phyloP scores from a whole-genome alignment of 2,888 invertebrate species.

The Aquatica leii region DNA sequence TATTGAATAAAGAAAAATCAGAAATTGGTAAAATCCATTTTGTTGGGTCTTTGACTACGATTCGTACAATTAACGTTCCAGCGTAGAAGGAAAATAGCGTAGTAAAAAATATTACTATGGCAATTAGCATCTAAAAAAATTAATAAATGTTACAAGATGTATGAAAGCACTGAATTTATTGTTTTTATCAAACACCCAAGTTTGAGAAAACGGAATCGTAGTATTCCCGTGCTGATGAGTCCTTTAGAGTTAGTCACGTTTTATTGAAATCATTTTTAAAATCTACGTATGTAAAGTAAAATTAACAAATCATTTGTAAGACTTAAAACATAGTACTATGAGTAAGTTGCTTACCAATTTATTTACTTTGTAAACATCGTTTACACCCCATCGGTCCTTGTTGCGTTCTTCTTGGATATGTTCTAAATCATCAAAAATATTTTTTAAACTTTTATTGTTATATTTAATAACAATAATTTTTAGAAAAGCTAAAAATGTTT shows the following conservation, averaged over 20 bases:
- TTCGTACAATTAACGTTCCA: neutral
- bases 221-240: too few relatives aligned
- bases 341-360: constrained; percentile 13
- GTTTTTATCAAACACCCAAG: too few relatives aligned
- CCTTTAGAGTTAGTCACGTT: too few relatives aligned
- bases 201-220: too few relatives aligned
- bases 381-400: constrained; percentile 13
- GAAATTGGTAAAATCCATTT: constrained; percentile 22
- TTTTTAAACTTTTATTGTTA: neutral
- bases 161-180: too few relatives aligned
- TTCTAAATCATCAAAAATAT: constrained; percentile 14
- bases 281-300: too few relatives aligned
- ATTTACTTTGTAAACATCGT: constrained; percentile 7
- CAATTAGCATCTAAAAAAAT: constrained; percentile 9
- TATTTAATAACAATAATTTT: constrained; percentile 3
- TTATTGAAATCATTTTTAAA: too few relatives aligned
- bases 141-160: neutral
- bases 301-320: too few relatives aligned
- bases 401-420: constrained; percentile 11
- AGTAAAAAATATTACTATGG: neutral
- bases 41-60: neutral
- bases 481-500: constrained; percentile 2
- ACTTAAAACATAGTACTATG: too few relatives aligned
- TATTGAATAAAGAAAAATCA: constrained; percentile 17
- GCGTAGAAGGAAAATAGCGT: neutral